These are phyloP conservation scores for Clavelina lepadiformis DNA, from an alignment of 23 tunicate genomes.

Conservation along the genomic window DNA sequence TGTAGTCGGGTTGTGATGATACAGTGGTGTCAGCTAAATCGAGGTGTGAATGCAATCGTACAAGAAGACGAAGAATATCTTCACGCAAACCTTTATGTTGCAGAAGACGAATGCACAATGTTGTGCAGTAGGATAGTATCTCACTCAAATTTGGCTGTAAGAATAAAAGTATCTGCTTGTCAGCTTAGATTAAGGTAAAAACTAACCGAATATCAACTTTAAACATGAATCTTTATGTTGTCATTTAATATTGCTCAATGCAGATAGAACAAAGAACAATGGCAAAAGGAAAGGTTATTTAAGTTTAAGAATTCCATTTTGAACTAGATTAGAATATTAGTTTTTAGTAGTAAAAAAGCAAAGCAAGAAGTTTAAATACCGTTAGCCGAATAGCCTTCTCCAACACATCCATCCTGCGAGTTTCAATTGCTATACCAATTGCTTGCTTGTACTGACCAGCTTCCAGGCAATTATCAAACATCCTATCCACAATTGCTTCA, in stretches of 20 bases:
- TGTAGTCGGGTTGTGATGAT: conserved; percentile 78
- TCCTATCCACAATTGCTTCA: conserved; percentile 90
- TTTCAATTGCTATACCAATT: conserved; percentile 93
- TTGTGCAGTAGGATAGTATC: conserved; percentile 83
- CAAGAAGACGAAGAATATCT: conserved; percentile 76
- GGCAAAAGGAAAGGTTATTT: no score
- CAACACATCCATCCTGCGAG: conserved; percentile 85
- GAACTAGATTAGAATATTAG: no score
- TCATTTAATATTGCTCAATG: no score
- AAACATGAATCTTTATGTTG: no score
- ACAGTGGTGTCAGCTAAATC: conserved; percentile 17
- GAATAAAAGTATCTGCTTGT: background rate
- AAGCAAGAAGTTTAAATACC: no score
- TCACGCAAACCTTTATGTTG: conserved; percentile 87
- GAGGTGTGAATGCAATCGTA: conserved; percentile 69
- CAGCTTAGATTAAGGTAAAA: background rate
- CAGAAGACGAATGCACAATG: conserved; percentile 67
- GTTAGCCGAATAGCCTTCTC: conserved; percentile 74
- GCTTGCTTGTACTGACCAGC: conserved; percentile 84
- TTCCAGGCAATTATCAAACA: conserved; percentile 88
- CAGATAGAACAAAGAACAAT: background rate
- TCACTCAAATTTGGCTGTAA: conserved; percentile 78
- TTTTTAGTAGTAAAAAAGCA: no score
- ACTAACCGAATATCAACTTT: no score
- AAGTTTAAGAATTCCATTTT: no score